Base-by-base conservation (phyloP, 1,140 invertebrate genomes). In the Melitaea cinxia region DNA sequence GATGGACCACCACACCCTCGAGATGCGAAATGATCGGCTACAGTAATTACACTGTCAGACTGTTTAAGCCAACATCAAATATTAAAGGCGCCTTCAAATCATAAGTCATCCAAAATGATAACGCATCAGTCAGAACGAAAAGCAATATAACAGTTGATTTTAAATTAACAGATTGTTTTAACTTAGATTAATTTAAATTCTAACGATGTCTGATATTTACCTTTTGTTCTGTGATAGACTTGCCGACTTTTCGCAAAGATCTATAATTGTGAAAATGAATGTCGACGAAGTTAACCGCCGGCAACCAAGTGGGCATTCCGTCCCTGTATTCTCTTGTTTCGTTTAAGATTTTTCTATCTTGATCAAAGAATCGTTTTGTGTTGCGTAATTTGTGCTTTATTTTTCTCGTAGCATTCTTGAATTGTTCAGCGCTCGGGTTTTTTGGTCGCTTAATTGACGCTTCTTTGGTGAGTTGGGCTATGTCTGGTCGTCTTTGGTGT, bases 11-110 rank as follows among this genome's bases (percentile, higher is more conserved):
- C 80, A 82, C 87, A 78, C 80, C 80, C 79, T 75, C 76, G 58
- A 76, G 73, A 70, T 72, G 69, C 70, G 71, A 70, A 81, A 72
- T 80, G 80, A 82, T 82, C 75, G 73, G 70, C 73, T 70, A 70
- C 54, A 73, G 74, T 83, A 87, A 89, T 86, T 87, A 87, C 70
- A 73, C 79, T 83, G 84, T 86, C 84, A 85, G 80, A 70, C 54
- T 78, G 68, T 72, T 78, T 71, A 80, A 78, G 77, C 65, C 73
- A 72, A 70, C 72, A 62, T 75, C 76, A 78, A 79, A 78, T 65
- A 65, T 68, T 66, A 68, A 73, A 65, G 56, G 56, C 66, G 67
- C 66, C 61, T 73, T 68, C 63, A 66, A 60, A 73, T 65, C 61
- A 73, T 60, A 70, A 64, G 30, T 55, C 42, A 54, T 54, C 57